Evolutionary conservation across 2,888 invertebrate species (phyloP), one percentile per base, ranked within the genome.

Genomic region (Sesamia inferens): DNA sequence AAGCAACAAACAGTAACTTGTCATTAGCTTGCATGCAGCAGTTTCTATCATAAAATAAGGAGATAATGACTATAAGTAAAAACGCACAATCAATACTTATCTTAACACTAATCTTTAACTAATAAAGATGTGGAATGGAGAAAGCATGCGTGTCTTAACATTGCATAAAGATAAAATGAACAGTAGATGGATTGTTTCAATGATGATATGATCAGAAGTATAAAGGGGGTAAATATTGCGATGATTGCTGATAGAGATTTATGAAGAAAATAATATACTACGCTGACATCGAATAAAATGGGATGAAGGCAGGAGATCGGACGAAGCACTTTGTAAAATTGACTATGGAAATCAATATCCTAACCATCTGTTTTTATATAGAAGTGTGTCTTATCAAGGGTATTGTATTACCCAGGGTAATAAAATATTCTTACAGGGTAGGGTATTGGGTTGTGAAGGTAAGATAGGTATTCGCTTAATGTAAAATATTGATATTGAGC

Each of bases 81-180:
- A 42, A 64, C 31, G 1, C 76, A 51, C 16, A 42, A 57, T 79
- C 44, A 59, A 71, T 74, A 11, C 16, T 16, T n/a, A 71, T 71
- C 44, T 57, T 72, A 48, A 68, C 19, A 11, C 31, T 31, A 57
- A 68, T 68, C 68, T 71, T 42, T 69, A 19, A 61, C 13, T 16
- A 68, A 58, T 31, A 39, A 68, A 51, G 31, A 24, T 24, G 16
- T 31, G 16, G 47, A 16, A 71, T n/a, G 47, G 74, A 24, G 59
- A 61, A 71, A 79, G 59, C 54, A 78, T 14, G 14, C 7, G 19
- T 51, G 11, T 24, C 8, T 5, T 22, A 24, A 16, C 5, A 19
- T 14, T n/a, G n/a, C n/a, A n/a, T n/a, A 31, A 31, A 24, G n/a
- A 64, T 7, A 47, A 14, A 47, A 22, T 0, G 14, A 73, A 24